phyloP scores from a whole-genome alignment of 2,113 vertebrate species.

The Nipponia nippon region DNA sequence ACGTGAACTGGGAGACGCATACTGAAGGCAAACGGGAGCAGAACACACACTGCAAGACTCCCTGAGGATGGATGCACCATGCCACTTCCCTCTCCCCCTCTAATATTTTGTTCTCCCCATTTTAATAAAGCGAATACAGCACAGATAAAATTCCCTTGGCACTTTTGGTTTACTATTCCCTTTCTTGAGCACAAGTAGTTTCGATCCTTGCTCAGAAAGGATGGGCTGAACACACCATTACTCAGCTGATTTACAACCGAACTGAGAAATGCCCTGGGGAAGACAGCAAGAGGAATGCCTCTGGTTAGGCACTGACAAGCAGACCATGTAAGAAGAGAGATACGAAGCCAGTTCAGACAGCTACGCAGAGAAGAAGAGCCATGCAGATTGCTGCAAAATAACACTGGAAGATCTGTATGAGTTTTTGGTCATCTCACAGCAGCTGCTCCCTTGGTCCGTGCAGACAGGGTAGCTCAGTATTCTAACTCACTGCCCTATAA shows the following conservation, averaged over 20 bases:
- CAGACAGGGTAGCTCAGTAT: not conserved
- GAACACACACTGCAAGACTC: accelerated
- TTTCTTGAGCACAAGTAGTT: not conserved
- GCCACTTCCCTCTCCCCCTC: not conserved
- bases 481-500: not conserved
- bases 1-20: not conserved
- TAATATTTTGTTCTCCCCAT: not conserved
- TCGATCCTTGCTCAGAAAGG: not conserved
- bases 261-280: not conserved
- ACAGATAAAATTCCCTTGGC: not conserved
- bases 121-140: not conserved
- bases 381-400: not conserved
- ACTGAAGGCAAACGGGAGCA: not conserved
- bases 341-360: not conserved
- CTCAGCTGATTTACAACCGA: conserved; percentile 1
- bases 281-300: not conserved
- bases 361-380: not conserved
- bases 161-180: not conserved
- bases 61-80: not conserved
- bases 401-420: not conserved
- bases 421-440: not conserved
- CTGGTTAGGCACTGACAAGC: not conserved
- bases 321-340: not conserved
- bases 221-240: not conserved
- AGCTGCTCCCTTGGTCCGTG: not conserved